phyloP scores from a whole-genome alignment of 2,113 vertebrate species.

The Scortum barcoo region DNA sequence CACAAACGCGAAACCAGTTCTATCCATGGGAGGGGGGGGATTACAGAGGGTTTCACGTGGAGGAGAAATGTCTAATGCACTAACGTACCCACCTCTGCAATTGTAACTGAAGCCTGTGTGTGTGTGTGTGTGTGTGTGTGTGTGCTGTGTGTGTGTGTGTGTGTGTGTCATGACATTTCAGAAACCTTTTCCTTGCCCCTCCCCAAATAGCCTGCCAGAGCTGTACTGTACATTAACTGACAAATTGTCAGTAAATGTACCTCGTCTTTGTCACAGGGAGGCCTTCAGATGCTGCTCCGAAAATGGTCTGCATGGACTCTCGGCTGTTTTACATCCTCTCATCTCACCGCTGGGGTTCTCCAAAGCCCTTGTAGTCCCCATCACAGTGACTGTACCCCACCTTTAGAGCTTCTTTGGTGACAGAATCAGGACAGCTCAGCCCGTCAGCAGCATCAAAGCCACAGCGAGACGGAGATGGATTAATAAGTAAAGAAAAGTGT shows the following conservation, averaged over 20 bases:
- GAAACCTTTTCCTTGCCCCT: constrained; percentile 23
- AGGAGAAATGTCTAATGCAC: constrained; percentile 44
- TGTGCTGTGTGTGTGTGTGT: background rate
- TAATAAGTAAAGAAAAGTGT: constrained; percentile 78
- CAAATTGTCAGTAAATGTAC: constrained; percentile 62
- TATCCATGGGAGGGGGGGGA: constrained; percentile 47
- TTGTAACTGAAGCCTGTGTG: constrained; percentile 27
- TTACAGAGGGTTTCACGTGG: constrained; percentile 43
- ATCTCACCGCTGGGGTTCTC: constrained; percentile 34
- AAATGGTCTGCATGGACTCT: constrained; percentile 38
- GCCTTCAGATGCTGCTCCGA: constrained; percentile 32
- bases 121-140: constrained; percentile 10
- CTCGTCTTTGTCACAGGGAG: constrained; percentile 29
- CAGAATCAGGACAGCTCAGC: constrained; percentile 77
- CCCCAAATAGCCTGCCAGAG: constrained; percentile 40
- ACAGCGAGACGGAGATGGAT: constrained; percentile 66
- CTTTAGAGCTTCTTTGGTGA: constrained; percentile 68
- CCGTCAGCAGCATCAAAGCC: constrained; percentile 69
- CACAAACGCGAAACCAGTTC: constrained; percentile 33
- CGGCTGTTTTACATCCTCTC: constrained; percentile 38
- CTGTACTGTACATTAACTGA: constrained; percentile 53
- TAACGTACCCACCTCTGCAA: constrained; percentile 41
- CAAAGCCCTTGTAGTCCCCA: constrained; percentile 36
- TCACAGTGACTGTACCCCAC: constrained; percentile 49
- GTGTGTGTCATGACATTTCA: constrained; percentile 8